Evolutionary conservation across 2,797 vertebrate genomes (phyloP).

Genomic region (Momotus momota): DNA sequence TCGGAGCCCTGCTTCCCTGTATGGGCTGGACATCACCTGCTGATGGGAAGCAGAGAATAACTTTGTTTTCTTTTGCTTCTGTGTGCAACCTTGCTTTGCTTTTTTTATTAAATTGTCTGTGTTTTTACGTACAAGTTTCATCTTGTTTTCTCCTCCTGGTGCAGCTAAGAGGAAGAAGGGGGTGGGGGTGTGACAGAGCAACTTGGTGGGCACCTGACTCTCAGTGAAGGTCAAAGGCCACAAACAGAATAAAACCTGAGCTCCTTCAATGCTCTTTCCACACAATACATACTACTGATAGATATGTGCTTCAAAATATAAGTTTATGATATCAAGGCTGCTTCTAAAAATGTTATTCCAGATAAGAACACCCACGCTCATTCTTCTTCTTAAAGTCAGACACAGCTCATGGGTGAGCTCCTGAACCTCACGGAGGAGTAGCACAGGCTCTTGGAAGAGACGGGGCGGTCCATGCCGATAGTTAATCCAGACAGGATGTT

Average conservation of each 20-base stretch:
- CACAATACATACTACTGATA: not conserved
- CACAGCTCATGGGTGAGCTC: not conserved
- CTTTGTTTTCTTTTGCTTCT: too few relatives aligned
- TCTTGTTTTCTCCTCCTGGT: too few relatives aligned
- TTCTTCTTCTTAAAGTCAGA: not conserved
- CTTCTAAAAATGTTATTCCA: not conserved
- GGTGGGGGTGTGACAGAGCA: too few relatives aligned
- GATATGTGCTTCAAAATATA: not conserved
- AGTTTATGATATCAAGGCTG: not conserved
- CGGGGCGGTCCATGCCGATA: not conserved
- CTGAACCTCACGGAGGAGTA: not conserved
- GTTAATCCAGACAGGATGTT: fast-evolving
- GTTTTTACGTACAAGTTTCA: too few relatives aligned
- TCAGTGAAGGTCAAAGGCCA: too few relatives aligned
- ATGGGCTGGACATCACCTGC: too few relatives aligned
- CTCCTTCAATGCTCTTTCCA: not conserved
- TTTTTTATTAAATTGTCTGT: too few relatives aligned
- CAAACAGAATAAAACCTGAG: not conserved
- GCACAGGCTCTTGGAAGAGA: not conserved
- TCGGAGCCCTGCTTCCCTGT: too few relatives aligned
- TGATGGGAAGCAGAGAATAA: too few relatives aligned
- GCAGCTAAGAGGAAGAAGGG: too few relatives aligned
- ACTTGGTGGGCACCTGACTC: too few relatives aligned
- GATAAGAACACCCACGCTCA: not conserved
- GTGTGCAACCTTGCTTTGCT: too few relatives aligned